These are phyloP conservation scores for Caranx ignobilis DNA, from an alignment of 2,113 vertebrate genomes.

Conservation along the genomic window DNA sequence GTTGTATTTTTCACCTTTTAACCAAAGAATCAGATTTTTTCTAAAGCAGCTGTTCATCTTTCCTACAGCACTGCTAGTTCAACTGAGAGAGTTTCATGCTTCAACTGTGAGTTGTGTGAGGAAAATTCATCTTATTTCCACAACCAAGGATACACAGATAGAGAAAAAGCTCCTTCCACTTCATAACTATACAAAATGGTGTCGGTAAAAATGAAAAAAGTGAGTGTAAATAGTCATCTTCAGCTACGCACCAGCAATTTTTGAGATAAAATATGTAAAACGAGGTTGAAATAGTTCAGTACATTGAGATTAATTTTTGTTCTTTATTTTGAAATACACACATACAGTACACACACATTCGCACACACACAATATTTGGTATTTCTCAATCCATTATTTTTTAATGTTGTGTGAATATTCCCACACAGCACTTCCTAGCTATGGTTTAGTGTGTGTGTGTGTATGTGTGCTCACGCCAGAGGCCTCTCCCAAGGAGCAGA, in stretches of 20 bases:
- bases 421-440: conserved; percentile 53
- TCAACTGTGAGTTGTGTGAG: not conserved
- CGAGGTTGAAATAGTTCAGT: not conserved
- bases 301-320: conserved; percentile 11
- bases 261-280: too few relatives aligned
- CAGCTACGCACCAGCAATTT: not conserved
- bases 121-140: not conserved
- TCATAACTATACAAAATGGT: not conserved
- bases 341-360: conserved; percentile 27
- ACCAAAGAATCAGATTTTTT: not conserved
- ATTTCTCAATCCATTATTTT: conserved; percentile 57
- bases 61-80: not conserved
- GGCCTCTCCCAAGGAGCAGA: conserved; percentile 66
- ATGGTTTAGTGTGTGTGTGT: conserved; percentile 14
- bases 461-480: conserved; percentile 28
- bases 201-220: not conserved
- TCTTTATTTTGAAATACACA: conserved; percentile 17
- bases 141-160: not conserved
- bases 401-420: conserved; percentile 69
- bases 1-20: not conserved
- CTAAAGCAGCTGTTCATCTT: not conserved
- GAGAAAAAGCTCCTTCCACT: not conserved
- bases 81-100: not conserved
- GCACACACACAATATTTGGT: conserved; percentile 26
- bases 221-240: not conserved